phyloP scores from a whole-genome alignment of 2,888 invertebrate species.

The Tetrapedia diversipes region DNA sequence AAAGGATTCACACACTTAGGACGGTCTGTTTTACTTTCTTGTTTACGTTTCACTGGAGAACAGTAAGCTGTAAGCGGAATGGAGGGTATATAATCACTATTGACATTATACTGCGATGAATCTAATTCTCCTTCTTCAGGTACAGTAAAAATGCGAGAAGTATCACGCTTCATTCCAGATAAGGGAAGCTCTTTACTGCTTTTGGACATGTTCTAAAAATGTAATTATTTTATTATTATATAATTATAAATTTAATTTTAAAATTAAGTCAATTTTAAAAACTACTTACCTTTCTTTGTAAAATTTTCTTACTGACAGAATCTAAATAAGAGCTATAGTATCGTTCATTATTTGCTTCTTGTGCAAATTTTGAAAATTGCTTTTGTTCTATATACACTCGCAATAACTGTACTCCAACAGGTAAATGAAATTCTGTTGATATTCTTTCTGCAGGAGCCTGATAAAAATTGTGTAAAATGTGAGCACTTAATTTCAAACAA shows the following conservation, averaged over 20 bases:
- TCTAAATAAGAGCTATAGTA: conserved; percentile 72
- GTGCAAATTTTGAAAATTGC: conserved; percentile 82
- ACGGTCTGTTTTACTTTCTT: conserved; percentile 71
- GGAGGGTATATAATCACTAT: conserved; percentile 57
- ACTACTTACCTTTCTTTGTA: conserved; percentile 70
- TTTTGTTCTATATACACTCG: conserved; percentile 89
- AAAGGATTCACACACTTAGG: conserved; percentile 59
- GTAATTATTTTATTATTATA: conserved; percentile 5
- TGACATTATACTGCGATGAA: conserved; percentile 61
- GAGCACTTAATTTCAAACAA: not conserved
- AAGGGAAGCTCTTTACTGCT: conserved; percentile 83
- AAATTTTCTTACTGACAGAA: conserved; percentile 65
- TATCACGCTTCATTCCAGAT: conserved; percentile 90
- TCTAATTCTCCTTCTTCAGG: conserved; percentile 88
- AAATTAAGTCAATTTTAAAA: conserved; percentile 1
- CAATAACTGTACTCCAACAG: conserved; percentile 91
- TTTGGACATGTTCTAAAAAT: conserved; percentile 83
- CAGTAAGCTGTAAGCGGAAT: conserved; percentile 66
- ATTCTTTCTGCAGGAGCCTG: conserved; percentile 89
- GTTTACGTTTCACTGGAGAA: conserved; percentile 73
- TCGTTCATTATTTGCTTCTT: conserved; percentile 74
- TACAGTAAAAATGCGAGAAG: conserved; percentile 91
- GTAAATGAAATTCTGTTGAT: conserved; percentile 88
- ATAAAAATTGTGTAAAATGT: not conserved
- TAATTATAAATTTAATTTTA: too few species aligned